Evolutionary conservation across 2,797 vertebrate species (phyloP), one percentile per base, ranked within the genome.

Genomic region (Sus cebifrons): DNA sequence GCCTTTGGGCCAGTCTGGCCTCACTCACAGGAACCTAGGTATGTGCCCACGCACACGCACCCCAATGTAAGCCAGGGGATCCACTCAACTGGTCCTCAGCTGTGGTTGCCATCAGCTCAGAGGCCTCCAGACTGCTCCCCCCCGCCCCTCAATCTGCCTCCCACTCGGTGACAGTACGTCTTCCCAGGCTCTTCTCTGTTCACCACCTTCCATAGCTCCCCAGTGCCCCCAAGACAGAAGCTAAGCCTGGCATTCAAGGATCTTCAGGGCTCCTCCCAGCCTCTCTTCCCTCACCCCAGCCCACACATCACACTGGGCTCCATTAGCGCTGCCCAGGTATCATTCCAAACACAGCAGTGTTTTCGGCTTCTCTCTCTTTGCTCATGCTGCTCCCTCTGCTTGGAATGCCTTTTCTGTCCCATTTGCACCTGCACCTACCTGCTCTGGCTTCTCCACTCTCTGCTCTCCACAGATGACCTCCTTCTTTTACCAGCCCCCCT

Each of bases 21-120:
- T 84, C 23, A 2, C 12, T 71, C 82, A 44, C 85, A 56, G 84
- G 70, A 18, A 6, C 17, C 36, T 0, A 60, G 83, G 32, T n/a
- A 56, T 6, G 8, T 40, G 49, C 29, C 16, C 32, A 0, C 0
- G 0, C 15, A n/a, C 75, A 36, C 75, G 36, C 29, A 12, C 29
- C 4, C 52, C 6, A 0, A 7, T 13, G 60, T 18, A 32, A 40
- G 75, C 60, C 44, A 0, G 10, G 65, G 25, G 12, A 17, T 29
- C n/a, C 2, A 23, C 52, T 58, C 54, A 2, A 15, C 71, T 14
- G 32, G 36, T 21, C 75, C 83, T 27, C 27, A 54, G 44, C 73
- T 10, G 2, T 18, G 54, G 78, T 58, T 62, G 40, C 79, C 84
- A 2, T 67, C 52, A 18, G 71, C 29, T 14, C 21, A 13, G 49